These are phyloP conservation scores for Alloplasta piceator DNA, from an alignment of 2,888 invertebrate species.

Conservation along the genomic window DNA sequence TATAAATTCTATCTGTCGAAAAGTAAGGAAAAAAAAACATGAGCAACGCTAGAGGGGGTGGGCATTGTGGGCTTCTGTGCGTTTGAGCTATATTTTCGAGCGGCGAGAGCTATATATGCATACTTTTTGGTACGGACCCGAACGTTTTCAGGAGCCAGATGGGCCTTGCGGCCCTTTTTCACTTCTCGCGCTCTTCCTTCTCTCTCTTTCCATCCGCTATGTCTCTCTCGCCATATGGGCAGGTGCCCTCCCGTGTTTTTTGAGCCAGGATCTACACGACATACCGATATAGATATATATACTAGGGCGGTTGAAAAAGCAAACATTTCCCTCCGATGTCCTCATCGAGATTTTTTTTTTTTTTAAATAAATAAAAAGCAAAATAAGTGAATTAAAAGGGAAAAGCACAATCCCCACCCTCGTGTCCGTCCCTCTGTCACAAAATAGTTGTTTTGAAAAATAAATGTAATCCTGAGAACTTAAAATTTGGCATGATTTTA, in stretches of 20 bases:
- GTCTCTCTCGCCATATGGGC: conserved; percentile 77
- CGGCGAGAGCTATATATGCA: conserved; percentile 51
- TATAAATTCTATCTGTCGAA: neutral
- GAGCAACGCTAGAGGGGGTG: conserved; percentile 40
- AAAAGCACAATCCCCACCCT: too few relatives aligned
- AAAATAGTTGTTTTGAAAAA: too few relatives aligned
- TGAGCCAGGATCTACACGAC: neutral
- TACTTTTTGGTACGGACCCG: conserved; percentile 42
- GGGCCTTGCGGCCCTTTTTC: conserved; percentile 70
- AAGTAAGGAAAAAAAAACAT: conserved; percentile 14
- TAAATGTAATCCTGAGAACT: too few relatives aligned
- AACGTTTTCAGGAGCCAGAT: conserved; percentile 74
- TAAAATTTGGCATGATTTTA: too few relatives aligned
- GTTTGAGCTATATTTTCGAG: neutral
- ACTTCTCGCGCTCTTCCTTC: conserved; percentile 17
- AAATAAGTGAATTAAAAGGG: too few relatives aligned
- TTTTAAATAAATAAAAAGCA: too few relatives aligned
- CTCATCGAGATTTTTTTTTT: too few relatives aligned
- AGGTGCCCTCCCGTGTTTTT: conserved; percentile 75
- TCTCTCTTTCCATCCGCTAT: conserved; percentile 23
- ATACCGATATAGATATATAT: neutral
- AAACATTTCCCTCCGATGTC: too few relatives aligned
- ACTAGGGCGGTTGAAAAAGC: too few relatives aligned
- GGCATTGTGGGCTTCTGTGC: conserved; percentile 27
- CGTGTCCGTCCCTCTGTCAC: too few relatives aligned